A percentile compares a stretch with the other conserved stretches of the same genome.
Evolutionary conservation across 2,113 vertebrate species (phyloP).

Genomic region (Chionis minor): DNA sequence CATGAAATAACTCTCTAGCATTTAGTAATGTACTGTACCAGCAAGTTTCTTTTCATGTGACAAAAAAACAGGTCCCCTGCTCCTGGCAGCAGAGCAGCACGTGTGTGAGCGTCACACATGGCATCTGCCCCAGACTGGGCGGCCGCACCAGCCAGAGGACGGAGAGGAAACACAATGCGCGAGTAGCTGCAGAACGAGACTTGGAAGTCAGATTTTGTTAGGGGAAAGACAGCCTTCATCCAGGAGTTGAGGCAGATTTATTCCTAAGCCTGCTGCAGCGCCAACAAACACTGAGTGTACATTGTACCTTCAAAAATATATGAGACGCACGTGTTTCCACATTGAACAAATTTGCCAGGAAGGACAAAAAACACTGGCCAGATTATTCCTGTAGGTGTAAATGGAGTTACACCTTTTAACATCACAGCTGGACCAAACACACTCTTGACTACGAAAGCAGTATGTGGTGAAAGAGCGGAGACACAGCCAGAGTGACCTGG

Average conservation of each 20-base stretch:
- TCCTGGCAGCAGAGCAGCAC: constrained; percentile 22
- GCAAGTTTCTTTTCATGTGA: constrained; percentile 48
- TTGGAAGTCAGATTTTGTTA: background rate
- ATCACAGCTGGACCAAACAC: background rate
- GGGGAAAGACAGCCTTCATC: background rate
- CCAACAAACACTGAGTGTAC: background rate
- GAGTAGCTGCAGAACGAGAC: background rate
- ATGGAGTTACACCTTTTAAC: background rate
- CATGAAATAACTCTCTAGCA: constrained; percentile 47
- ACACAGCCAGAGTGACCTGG: background rate
- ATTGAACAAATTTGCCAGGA: background rate
- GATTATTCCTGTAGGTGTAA: background rate
- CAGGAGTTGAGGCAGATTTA: background rate
- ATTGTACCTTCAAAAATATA: background rate
- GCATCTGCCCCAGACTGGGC: background rate
- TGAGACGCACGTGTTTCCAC: background rate
- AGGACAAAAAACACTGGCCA: background rate
- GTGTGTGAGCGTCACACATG: constrained; percentile 2
- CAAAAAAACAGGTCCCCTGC: constrained; percentile 22
- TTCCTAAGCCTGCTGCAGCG: background rate
- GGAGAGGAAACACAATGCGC: background rate
- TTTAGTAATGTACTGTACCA: constrained; percentile 50
- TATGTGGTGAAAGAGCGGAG: background rate
- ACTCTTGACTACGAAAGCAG: background rate
- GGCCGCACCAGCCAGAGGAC: background rate